phyloP scores from a whole-genome alignment of 2,113 vertebrate species.

The Calyptommatus sinebrachiatus region DNA sequence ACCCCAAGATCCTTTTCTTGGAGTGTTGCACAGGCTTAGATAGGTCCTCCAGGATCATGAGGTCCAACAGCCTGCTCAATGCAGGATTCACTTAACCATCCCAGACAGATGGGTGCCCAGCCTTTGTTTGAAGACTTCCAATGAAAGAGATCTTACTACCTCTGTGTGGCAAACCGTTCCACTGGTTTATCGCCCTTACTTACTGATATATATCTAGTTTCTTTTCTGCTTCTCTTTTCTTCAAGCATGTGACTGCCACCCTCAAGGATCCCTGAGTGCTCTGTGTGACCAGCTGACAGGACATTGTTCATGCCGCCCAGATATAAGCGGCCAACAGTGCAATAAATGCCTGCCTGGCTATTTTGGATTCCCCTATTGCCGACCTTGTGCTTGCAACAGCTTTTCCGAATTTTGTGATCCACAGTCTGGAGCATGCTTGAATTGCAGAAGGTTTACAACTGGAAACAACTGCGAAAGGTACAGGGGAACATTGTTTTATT shows the following conservation, averaged over 20 bases:
- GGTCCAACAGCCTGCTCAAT: too few species aligned
- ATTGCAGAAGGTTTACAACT: slow-evolving; percentile 70
- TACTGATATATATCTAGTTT: background rate
- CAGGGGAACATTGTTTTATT: background rate
- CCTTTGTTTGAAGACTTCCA: too few species aligned
- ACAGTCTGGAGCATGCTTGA: slow-evolving; percentile 70
- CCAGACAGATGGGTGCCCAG: too few species aligned
- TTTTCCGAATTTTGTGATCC: slow-evolving; percentile 75
- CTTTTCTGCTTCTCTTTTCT: slow-evolving; percentile 26
- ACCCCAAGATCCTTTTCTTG: too few species aligned
- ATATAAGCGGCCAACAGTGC: slow-evolving; percentile 72
- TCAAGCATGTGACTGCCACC: slow-evolving; percentile 82
- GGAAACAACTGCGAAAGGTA: slow-evolving; percentile 80
- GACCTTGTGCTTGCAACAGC: slow-evolving; percentile 75
- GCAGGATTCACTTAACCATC: too few species aligned
- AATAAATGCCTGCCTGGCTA: slow-evolving; percentile 72
- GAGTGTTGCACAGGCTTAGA: too few species aligned
- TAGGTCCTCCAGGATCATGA: too few species aligned
- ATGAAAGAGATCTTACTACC: too few species aligned
- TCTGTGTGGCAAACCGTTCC: too few species aligned
- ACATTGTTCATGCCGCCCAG: slow-evolving; percentile 77
- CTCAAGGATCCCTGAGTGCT: slow-evolving; percentile 67
- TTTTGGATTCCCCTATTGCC: slow-evolving; percentile 83
- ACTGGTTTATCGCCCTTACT: too few species aligned
- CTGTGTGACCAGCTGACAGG: slow-evolving; percentile 80